Percentiles rank a stretch among this genome's conserved stretches.
Conservation (phyloP, 2,888 invertebrate species). For the Phania funesta region DNA sequence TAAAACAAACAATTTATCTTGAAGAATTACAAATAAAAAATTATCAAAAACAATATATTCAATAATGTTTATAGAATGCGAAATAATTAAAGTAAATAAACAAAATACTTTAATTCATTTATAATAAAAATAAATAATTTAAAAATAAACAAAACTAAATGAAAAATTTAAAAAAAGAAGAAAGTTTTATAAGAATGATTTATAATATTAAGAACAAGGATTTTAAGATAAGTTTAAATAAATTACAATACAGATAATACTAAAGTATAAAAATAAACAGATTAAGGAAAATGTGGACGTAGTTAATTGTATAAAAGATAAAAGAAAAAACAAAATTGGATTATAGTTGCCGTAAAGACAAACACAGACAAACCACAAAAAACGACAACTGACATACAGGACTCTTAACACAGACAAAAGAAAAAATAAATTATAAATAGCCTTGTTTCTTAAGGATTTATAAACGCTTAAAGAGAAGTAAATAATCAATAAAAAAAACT, state of each 20-base stretch:
- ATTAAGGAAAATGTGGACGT: conserved; percentile 21
- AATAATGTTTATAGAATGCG: conserved; percentile 58
- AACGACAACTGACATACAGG: conserved; percentile 1
- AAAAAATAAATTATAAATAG: conserved; percentile 37
- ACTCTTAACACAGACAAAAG: conserved; percentile 8
- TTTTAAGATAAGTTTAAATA: conserved; percentile 59
- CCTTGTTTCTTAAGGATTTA: conserved; percentile 62
- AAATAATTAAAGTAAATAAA: not conserved
- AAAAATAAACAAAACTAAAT: not conserved
- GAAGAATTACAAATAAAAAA: conserved; percentile 38
- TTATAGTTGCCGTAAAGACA: conserved; percentile 23
- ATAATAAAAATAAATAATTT: not conserved
- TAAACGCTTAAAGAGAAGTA: conserved; percentile 57
- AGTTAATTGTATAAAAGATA: conserved; percentile 52
- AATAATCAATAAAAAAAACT: conserved; percentile 63
- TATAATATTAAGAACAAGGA: conserved; percentile 54
- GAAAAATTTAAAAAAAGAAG: not conserved
- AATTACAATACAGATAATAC: conserved; percentile 41
- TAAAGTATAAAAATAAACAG: conserved; percentile 9
- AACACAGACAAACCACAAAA: not conserved
- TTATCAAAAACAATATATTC: conserved; percentile 44
- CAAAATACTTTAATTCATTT: not conserved
- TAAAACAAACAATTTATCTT: conserved; percentile 24
- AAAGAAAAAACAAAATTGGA: not conserved
- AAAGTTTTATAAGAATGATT: conserved; percentile 63